Evolutionary conservation across 2,797 vertebrate genomes (phyloP).

Genomic region (Scolopax rusticola): DNA sequence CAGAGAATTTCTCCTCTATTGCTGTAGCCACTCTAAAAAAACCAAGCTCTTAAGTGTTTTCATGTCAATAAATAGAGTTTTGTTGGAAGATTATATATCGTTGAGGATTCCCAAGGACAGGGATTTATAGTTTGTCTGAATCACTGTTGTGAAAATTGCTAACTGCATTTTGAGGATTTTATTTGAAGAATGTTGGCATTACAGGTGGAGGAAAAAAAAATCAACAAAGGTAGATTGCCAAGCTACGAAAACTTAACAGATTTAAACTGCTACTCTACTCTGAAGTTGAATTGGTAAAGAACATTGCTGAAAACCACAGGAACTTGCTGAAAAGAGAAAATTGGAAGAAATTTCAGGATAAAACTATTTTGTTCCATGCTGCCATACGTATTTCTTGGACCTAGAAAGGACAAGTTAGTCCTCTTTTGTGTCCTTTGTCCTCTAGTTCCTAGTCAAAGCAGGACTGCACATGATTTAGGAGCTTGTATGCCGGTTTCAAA

Average conservation of each 20-base stretch:
- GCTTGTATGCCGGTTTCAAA: neutral
- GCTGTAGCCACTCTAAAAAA: neutral
- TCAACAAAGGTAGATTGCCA: neutral
- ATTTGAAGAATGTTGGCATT: neutral
- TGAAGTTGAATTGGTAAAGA: neutral
- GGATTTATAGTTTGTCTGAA: neutral
- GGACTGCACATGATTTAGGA: neutral
- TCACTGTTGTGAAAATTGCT: neutral
- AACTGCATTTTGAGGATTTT: neutral
- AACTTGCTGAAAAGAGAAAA: neutral
- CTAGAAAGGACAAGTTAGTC: neutral
- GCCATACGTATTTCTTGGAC: neutral
- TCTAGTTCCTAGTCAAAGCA: neutral
- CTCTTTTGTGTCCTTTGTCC: neutral
- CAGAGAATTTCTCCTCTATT: neutral
- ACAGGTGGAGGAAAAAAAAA: neutral
- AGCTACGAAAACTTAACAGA: neutral
- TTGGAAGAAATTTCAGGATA: neutral
- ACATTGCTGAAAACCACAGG: neutral
- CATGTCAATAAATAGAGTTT: neutral
- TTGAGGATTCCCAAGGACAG: neutral
- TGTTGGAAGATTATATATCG: neutral
- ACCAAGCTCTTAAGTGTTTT: neutral
- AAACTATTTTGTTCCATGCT: neutral
- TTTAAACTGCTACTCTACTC: neutral